Percentiles rank a stretch among this genome's conserved stretches.
Conservation (phyloP, 2,113 vertebrate genomes). For the Phodopus roborovskii region DNA sequence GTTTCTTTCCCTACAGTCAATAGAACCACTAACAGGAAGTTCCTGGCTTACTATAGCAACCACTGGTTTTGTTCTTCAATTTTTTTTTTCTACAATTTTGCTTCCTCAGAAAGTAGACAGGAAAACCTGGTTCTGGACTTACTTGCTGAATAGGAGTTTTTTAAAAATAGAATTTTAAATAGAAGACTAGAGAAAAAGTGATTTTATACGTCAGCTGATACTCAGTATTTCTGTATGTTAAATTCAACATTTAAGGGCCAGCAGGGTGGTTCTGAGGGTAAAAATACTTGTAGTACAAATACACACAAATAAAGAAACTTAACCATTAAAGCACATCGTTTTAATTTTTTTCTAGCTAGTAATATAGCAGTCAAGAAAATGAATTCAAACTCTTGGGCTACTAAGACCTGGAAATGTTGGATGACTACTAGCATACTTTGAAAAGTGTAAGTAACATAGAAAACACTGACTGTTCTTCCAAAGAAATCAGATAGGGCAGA, state of each 20-base stretch:
- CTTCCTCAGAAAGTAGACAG: slow-evolving; percentile 64
- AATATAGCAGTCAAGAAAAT: slow-evolving; percentile 54
- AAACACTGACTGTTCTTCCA: not conserved
- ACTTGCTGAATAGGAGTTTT: slow-evolving; percentile 46
- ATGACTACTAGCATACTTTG: slow-evolving; percentile 10
- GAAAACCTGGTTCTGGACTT: slow-evolving; percentile 65
- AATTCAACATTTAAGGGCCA: not conserved
- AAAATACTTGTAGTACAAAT: not conserved
- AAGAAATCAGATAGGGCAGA: not conserved
- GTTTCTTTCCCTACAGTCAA: slow-evolving; percentile 51
- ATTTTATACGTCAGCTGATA: slow-evolving; percentile 40
- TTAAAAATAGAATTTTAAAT: slow-evolving; percentile 71
- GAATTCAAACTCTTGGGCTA: slow-evolving; percentile 7
- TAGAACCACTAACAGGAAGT: slow-evolving; percentile 44
- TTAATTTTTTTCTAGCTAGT: not conserved
- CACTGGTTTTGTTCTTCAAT: slow-evolving; percentile 53
- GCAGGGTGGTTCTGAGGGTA: not conserved
- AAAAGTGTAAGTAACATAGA: slow-evolving; percentile 50
- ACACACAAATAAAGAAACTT: not conserved
- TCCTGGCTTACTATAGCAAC: slow-evolving; percentile 62
- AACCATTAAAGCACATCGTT: not conserved
- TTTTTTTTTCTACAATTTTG: slow-evolving; percentile 57
- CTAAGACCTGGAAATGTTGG: slow-evolving; percentile 41
- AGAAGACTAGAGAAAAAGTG: slow-evolving; percentile 34
- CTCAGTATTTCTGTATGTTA: not conserved